Evolutionary conservation across 2,797 vertebrate genomes (phyloP).

Genomic region (Leptoclinus maculatus): DNA sequence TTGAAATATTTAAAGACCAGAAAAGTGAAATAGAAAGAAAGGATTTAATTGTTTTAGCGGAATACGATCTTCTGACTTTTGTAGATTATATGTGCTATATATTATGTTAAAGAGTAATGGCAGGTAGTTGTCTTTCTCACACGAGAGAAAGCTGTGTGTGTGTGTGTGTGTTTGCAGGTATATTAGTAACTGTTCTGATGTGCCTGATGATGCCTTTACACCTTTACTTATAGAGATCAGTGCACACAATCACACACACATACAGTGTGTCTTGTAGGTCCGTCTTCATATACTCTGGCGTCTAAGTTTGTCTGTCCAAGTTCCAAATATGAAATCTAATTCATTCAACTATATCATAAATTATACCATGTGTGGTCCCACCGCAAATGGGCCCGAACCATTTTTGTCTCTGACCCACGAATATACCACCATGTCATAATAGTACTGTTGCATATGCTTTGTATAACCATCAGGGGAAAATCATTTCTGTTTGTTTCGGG

Average conservation of each 20-base stretch:
- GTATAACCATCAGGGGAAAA: conserved; percentile 27
- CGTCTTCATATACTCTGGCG: neutral
- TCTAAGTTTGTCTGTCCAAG: neutral
- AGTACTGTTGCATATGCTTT: conserved; percentile 31
- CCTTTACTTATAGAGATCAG: neutral
- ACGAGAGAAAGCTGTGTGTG: neutral
- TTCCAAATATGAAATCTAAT: conserved; percentile 18
- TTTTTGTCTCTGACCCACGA: conserved; percentile 25
- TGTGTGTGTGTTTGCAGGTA: neutral
- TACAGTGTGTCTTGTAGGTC: neutral
- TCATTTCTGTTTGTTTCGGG: neutral
- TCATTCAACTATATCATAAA: conserved; percentile 22
- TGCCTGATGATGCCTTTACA: too few relatives aligned
- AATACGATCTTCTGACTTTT: neutral
- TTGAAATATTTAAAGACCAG: neutral
- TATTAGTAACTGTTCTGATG: neutral
- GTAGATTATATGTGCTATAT: neutral
- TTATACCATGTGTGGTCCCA: conserved; percentile 33
- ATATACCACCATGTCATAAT: conserved; percentile 11
- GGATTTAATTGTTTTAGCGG: neutral
- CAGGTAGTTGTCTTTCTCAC: neutral
- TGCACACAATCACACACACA: neutral
- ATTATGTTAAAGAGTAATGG: neutral
- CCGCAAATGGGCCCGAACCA: conserved; percentile 11
- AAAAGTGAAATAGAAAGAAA: neutral